Evolutionary conservation across 2,888 invertebrate genomes (phyloP).

Genomic region (Ganaspis brasiliensis): DNA sequence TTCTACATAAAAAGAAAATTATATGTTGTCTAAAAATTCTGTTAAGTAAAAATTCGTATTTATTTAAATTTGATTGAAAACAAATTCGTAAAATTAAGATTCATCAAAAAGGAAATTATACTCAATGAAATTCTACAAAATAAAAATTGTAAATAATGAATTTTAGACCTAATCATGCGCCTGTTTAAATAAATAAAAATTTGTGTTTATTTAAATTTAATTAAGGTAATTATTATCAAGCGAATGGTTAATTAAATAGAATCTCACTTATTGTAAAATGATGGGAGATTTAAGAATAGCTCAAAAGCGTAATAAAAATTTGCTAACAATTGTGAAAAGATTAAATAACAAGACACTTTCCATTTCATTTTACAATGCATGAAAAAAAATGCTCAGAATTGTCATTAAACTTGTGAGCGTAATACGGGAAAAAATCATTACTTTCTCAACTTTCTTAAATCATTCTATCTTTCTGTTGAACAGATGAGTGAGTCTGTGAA

Average conservation of each 20-base stretch:
- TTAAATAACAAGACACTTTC: constrained; percentile 25
- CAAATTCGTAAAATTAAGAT: no score
- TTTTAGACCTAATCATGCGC: no score
- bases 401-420: constrained; percentile 33
- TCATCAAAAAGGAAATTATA: no score
- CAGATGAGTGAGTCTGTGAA: constrained; percentile 86
- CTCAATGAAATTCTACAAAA: no score
- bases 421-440: constrained; percentile 37
- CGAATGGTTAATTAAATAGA: background rate
- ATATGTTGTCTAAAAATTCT: no score
- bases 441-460: constrained; percentile 37
- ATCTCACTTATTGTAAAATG: no score
- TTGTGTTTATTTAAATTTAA: background rate
- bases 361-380: constrained; percentile 7
- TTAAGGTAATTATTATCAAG: background rate
- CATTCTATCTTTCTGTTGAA: constrained; percentile 52
- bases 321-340: constrained; percentile 2
- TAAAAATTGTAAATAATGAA: no score
- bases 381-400: constrained; percentile 9
- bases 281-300: background rate
- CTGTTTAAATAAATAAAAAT: no score
- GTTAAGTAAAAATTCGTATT: no score
- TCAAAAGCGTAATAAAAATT: background rate
- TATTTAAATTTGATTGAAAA: no score
- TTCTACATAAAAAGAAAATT: no score